phyloP scores from a whole-genome alignment of 1,140 invertebrate genomes.

The Mamestra configurata region DNA sequence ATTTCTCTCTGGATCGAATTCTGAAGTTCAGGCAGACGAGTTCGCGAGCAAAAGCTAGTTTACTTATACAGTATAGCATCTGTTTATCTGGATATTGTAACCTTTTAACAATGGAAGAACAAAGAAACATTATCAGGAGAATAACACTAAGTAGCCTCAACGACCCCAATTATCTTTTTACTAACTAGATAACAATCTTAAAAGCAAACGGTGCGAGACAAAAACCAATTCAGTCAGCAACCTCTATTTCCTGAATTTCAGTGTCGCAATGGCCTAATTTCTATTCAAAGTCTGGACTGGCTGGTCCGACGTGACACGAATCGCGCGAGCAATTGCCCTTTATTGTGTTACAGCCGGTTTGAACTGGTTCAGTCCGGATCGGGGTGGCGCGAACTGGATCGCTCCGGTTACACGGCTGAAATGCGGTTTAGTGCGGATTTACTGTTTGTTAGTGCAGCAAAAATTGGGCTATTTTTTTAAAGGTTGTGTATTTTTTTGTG shows the following conservation, averaged over 20 bases:
- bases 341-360: constrained; percentile 69
- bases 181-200: constrained; percentile 44
- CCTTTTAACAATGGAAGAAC: neutral
- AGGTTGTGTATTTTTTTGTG: constrained; percentile 11
- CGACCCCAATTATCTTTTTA: constrained; percentile 29
- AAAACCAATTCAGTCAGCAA: constrained; percentile 35
- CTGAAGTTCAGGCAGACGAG: too few relatives aligned
- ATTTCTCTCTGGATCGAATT: too few relatives aligned
- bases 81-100: neutral
- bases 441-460: constrained; percentile 43
- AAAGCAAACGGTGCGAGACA: constrained; percentile 34
- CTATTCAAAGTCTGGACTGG: constrained; percentile 58
- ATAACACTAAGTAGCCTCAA: neutral
- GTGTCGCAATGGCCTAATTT: constrained; percentile 62
- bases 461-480: constrained; percentile 7
- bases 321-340: constrained; percentile 68
- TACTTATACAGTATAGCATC: neutral
- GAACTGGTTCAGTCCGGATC: constrained; percentile 63
- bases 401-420: constrained; percentile 36
- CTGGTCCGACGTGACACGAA: constrained; percentile 68
- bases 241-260: constrained; percentile 47
- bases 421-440: constrained; percentile 55
- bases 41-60: too few relatives aligned
- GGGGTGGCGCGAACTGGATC: constrained; percentile 52
- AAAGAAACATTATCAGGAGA: neutral